Evolutionary conservation across 1,140 invertebrate species (phyloP).

Genomic region (Zaprionus taronus): DNA sequence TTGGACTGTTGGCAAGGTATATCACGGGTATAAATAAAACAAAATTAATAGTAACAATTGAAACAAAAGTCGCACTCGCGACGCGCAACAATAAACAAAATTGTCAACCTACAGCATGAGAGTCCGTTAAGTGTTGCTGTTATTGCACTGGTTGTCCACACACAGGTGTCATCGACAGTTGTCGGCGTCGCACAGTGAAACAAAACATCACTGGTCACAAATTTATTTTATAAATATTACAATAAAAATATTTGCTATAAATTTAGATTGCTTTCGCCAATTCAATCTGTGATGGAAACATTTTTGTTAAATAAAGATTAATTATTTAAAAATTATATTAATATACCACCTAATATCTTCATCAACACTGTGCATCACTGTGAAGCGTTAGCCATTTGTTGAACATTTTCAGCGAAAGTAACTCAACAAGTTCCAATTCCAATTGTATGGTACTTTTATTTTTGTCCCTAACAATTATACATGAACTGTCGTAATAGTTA

Average conservation of each 20-base stretch:
- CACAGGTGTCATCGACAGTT: slow-evolving; percentile 53
- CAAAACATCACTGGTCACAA: not conserved
- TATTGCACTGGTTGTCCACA: slow-evolving; percentile 32
- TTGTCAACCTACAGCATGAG: slow-evolving; percentile 60
- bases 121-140: slow-evolving; percentile 26
- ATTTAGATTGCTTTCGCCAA: too few relatives aligned
- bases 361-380: slow-evolving; percentile 15
- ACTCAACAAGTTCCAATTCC: slow-evolving; percentile 74
- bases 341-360: not conserved
- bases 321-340: not conserved
- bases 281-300: too few relatives aligned
- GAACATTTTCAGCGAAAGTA: slow-evolving; percentile 78
- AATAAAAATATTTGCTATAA: too few relatives aligned
- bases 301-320: not conserved
- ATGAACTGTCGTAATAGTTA: slow-evolving; percentile 71
- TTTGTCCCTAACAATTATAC: slow-evolving; percentile 48
- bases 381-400: slow-evolving; percentile 16
- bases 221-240: too few relatives aligned
- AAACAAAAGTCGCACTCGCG: slow-evolving; percentile 60
- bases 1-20: slow-evolving; percentile 22
- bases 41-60: slow-evolving; percentile 78
- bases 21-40: slow-evolving; percentile 61
- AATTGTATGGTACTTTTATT: slow-evolving; percentile 70
- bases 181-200: slow-evolving; percentile 27
- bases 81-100: slow-evolving; percentile 54